Conservation (phyloP, 2,797 vertebrate species). For the Gambelia wislizenii region DNA sequence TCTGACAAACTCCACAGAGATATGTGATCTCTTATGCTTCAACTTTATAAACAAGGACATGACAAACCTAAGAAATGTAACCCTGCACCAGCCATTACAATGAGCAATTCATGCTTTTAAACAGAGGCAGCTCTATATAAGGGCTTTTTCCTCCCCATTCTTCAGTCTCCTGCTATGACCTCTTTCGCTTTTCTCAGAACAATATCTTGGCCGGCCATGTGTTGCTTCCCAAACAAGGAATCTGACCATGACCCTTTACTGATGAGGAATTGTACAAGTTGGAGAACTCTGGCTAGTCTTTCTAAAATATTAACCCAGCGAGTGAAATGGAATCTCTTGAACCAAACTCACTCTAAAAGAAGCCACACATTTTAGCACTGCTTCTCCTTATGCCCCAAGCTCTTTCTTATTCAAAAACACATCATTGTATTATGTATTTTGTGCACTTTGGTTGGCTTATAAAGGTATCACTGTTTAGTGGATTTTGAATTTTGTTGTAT, state of each 20-base stretch:
- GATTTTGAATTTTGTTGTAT: no score
- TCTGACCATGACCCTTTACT: not conserved
- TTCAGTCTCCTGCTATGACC: conserved; percentile 3
- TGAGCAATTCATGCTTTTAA: not conserved
- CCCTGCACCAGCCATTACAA: not conserved
- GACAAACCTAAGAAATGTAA: conserved; percentile 12
- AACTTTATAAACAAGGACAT: conserved; percentile 8
- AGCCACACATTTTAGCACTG: not conserved
- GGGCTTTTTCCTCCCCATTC: not conserved
- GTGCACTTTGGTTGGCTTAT: no score
- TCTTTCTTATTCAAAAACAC: no score
- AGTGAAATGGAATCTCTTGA: conserved; percentile 5
- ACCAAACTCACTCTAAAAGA: not conserved
- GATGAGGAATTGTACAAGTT: conserved; percentile 9
- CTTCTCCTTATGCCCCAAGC: not conserved
- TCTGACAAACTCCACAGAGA: conserved; percentile 1
- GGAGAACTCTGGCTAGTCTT: conserved; percentile 15
- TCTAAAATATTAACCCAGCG: conserved; percentile 16
- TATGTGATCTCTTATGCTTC: conserved; percentile 4
- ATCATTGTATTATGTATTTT: no score
- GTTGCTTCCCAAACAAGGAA: conserved; percentile 19
- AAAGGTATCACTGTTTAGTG: no score
- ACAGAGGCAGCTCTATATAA: conserved; percentile 3
- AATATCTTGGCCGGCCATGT: not conserved
- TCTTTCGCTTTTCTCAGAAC: conserved; percentile 19